Conservation (phyloP, 1,140 invertebrate species). For the Fopius arisanus region DNA sequence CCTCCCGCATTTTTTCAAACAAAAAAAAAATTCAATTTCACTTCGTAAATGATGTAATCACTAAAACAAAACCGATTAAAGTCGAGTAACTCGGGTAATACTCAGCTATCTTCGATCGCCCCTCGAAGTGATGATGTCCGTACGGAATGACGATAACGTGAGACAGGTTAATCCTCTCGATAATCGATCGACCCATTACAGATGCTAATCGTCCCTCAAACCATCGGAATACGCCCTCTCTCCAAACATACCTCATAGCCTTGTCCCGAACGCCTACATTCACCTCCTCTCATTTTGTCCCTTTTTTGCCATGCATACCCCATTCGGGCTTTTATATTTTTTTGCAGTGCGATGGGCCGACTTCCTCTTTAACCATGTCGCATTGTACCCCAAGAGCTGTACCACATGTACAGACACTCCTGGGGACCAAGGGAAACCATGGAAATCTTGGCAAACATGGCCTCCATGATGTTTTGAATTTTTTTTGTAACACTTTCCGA, state of each 20-base stretch:
- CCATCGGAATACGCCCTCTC: slow-evolving; percentile 22
- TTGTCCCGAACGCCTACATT: slow-evolving; percentile 7
- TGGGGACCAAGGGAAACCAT: too few species aligned
- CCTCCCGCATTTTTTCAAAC: too few species aligned
- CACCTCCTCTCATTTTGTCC: background rate
- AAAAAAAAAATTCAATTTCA: background rate
- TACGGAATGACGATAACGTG: slow-evolving; percentile 39
- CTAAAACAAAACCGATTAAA: background rate
- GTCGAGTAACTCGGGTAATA: background rate
- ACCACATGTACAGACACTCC: too few species aligned
- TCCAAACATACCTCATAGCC: background rate
- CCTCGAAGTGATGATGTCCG: slow-evolving; percentile 35
- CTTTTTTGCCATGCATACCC: too few species aligned
- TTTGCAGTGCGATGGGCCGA: too few species aligned
- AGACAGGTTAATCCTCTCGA: slow-evolving; percentile 40
- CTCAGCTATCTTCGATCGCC: slow-evolving; percentile 1
- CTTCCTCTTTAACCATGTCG: too few species aligned
- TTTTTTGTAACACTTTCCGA: too few species aligned
- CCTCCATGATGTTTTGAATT: too few species aligned
- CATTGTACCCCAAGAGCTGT: too few species aligned
- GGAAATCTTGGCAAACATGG: too few species aligned
- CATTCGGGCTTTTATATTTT: too few species aligned
- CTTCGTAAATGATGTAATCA: background rate
- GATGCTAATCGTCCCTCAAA: slow-evolving; percentile 38
- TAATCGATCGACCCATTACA: slow-evolving; percentile 42